Evolutionary conservation across 2,113 vertebrate species (phyloP).

Genomic region (Aegotheles bennettii): DNA sequence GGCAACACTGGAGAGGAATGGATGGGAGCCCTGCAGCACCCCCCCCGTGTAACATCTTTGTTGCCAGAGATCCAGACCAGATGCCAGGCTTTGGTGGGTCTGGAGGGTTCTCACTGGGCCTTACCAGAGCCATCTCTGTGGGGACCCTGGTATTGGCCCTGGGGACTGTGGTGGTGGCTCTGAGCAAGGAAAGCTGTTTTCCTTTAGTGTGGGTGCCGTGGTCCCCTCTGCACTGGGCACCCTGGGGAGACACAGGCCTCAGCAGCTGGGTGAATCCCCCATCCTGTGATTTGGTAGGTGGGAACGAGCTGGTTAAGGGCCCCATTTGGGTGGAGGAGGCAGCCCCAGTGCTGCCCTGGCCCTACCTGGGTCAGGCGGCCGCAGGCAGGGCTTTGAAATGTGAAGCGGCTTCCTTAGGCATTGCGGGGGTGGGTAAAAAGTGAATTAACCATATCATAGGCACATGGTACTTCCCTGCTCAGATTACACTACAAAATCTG

Average conservation of each 20-base stretch:
- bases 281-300: background rate
- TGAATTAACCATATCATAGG: constrained; percentile 64
- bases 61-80: background rate
- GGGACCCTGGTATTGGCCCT: background rate
- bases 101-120: rapidly evolving
- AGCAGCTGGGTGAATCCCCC: background rate
- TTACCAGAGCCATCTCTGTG: background rate
- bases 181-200: background rate
- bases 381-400: constrained; percentile 34
- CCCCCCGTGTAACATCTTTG: rapidly evolving
- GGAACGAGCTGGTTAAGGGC: rapidly evolving
- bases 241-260: background rate
- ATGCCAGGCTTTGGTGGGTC: background rate
- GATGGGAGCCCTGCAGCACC: background rate
- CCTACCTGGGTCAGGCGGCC: background rate
- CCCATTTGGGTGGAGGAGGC: background rate
- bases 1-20: background rate
- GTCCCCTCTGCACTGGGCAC: too few relatives aligned
- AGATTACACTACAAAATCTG: constrained; percentile 70
- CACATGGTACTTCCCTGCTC: constrained; percentile 69
- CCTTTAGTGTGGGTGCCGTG: rapidly evolving
- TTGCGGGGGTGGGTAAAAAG: constrained; percentile 27
- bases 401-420: constrained; percentile 24
- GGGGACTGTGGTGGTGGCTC: background rate
- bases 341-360: background rate